phyloP scores from a whole-genome alignment of 2,113 vertebrate species.

The Suricata suricatta region DNA sequence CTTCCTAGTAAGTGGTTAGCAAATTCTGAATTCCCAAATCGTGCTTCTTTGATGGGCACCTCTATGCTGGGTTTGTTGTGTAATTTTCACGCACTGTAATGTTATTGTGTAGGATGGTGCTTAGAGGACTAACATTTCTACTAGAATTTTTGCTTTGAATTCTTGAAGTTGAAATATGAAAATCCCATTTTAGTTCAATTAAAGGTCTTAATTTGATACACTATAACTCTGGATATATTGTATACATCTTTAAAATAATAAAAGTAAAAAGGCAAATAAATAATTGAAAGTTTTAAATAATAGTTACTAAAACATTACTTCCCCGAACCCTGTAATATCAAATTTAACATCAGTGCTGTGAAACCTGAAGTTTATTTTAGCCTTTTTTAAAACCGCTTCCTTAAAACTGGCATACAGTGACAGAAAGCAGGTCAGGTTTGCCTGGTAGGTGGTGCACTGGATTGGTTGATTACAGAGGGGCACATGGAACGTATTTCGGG shows the following conservation, averaged over 20 bases:
- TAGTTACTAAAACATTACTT: conserved; percentile 30
- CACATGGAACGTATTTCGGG: neutral
- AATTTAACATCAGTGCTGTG: neutral
- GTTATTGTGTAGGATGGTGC: neutral
- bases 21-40: neutral
- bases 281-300: conserved; percentile 20
- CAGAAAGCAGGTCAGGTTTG: neutral
- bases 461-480: neutral
- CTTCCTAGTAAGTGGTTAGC: neutral
- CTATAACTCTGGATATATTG: neutral
- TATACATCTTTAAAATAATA: conserved; percentile 13
- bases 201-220: conserved; percentile 16
- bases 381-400: neutral
- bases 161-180: conserved; percentile 50
- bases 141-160: conserved; percentile 54
- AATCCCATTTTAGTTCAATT: neutral
- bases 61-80: neutral
- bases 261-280: neutral
- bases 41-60: neutral
- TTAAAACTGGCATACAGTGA: neutral
- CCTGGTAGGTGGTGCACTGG: no score
- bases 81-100: neutral
- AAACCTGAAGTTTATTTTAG: conserved; percentile 18
- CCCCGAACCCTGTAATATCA: neutral
- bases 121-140: neutral